These are phyloP conservation scores for Dynastes hyllus DNA, from an alignment of 2,888 invertebrate species.

Conservation along the genomic window DNA sequence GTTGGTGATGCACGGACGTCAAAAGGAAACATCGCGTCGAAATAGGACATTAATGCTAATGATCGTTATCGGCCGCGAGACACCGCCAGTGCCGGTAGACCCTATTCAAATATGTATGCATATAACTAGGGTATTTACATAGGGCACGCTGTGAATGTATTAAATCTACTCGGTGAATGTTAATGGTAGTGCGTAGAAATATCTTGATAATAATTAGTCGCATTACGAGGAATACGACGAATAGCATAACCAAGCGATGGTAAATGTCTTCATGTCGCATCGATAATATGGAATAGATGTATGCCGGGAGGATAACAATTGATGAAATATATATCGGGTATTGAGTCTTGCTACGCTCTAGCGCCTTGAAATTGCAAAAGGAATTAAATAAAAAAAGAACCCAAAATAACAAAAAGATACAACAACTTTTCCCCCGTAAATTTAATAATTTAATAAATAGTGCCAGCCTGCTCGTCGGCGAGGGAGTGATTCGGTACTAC, in stretches of 20 bases:
- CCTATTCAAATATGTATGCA: constrained; percentile 28
- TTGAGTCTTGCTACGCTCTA: too few relatives aligned
- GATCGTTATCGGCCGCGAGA: constrained; percentile 16
- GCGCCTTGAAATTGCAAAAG: too few relatives aligned
- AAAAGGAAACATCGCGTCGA: constrained; percentile 17
- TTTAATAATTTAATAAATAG: too few relatives aligned
- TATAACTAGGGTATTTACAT: not conserved
- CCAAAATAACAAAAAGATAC: too few relatives aligned
- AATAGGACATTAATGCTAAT: constrained; percentile 35
- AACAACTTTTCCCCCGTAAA: too few relatives aligned
- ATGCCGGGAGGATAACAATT: too few relatives aligned
- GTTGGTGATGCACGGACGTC: too few relatives aligned
- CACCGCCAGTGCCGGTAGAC: not conserved
- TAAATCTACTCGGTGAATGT: not conserved
- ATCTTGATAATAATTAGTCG: not conserved
- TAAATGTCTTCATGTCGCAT: not conserved
- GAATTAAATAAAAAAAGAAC: too few relatives aligned
- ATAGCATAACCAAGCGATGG: too few relatives aligned
- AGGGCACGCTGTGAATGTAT: constrained; percentile 9
- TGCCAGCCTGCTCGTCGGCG: too few relatives aligned
- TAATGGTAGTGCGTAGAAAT: not conserved
- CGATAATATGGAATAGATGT: not conserved
- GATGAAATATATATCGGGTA: too few relatives aligned
- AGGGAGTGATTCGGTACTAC: too few relatives aligned
- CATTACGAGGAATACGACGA: not conserved